phyloP scores from a whole-genome alignment of 2,888 invertebrate genomes.

The Andrena flavipes region DNA sequence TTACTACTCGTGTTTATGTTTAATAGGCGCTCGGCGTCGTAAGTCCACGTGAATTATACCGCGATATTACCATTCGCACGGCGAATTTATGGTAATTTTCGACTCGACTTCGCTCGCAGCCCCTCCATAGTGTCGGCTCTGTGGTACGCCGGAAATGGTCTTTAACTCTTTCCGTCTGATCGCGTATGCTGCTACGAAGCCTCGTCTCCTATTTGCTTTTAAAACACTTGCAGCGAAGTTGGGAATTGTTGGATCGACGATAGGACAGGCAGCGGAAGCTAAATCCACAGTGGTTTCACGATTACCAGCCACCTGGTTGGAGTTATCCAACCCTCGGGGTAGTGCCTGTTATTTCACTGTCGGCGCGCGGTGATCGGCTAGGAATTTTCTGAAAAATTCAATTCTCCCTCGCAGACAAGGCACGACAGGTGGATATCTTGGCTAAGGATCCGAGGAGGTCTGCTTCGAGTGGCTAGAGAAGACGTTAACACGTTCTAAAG shows the following conservation, averaged over 20 bases:
- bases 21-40: conserved; percentile 70
- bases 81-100: conserved; percentile 76
- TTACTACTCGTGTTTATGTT: conserved; percentile 79
- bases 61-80: conserved; percentile 72
- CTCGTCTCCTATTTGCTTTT: not conserved
- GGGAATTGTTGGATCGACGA: too few relatives aligned
- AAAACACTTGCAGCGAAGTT: too few relatives aligned
- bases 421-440: conserved; percentile 68
- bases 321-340: conserved; percentile 26
- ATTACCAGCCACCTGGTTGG: conserved; percentile 13
- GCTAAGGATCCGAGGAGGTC: conserved; percentile 49
- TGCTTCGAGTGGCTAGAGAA: conserved; percentile 55
- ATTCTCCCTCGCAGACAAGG: conserved; percentile 30
- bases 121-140: not conserved
- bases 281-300: conserved; percentile 23
- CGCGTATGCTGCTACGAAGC: not conserved
- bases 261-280: too few relatives aligned
- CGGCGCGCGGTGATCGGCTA: conserved; percentile 26
- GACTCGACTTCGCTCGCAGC: conserved; percentile 22
- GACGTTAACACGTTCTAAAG: conserved; percentile 70
- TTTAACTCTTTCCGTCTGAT: not conserved
- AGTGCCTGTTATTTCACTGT: conserved; percentile 51
- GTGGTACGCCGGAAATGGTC: not conserved
- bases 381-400: conserved; percentile 58
- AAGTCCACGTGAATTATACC: conserved; percentile 67